Conservation (phyloP, 1,140 invertebrate species). For the Solen grandis region DNA sequence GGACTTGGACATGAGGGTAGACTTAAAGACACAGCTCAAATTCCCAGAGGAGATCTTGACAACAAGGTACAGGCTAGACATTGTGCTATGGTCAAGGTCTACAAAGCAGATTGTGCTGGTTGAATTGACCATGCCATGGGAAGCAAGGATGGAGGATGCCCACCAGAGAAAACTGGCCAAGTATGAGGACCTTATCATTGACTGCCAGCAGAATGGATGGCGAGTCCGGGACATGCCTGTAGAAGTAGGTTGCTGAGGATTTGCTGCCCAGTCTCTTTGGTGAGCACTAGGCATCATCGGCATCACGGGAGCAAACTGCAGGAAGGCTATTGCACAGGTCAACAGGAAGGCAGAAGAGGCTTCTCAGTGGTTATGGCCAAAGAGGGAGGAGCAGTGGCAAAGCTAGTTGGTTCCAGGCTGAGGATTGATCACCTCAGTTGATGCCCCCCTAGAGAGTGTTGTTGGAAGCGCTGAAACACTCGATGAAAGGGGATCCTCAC, state of each 20-base stretch:
- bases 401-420: too few species aligned
- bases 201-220: too few species aligned
- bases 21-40: too few species aligned
- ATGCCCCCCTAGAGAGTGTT: too few species aligned
- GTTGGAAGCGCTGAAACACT: too few species aligned
- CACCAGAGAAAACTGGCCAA: conserved; percentile 3
- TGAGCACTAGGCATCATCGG: not conserved
- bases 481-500: too few species aligned
- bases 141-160: too few species aligned
- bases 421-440: too few species aligned
- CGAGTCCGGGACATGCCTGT: conserved; percentile 6
- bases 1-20: conserved; percentile 43
- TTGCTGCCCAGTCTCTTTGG: conserved; percentile 4
- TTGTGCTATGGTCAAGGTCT: too few species aligned
- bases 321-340: not conserved
- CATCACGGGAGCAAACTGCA: not conserved
- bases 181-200: conserved; percentile 3
- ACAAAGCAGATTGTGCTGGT: conserved; percentile 10
- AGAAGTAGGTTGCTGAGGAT: conserved; percentile 16
- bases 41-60: too few species aligned
- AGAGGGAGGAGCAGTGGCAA: not conserved
- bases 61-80: too few species aligned
- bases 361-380: not conserved
- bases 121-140: conserved; percentile 7
- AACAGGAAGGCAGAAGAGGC: conserved; percentile 6